Base-by-base conservation (phyloP, 1,140 invertebrate genomes). In the Drosophila subobscura region DNA sequence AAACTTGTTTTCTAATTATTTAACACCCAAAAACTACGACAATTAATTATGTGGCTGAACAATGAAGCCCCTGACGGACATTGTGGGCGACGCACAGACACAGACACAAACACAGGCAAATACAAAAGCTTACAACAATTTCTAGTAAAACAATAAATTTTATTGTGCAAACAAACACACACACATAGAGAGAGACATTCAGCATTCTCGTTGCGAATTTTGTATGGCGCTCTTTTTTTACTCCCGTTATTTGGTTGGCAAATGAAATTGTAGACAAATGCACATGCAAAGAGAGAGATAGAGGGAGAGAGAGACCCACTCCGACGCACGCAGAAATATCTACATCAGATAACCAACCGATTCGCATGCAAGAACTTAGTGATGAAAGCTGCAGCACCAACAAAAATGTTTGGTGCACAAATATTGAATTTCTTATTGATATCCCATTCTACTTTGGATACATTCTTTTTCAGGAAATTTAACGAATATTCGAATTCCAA, bases 1-100 rank as follows among this genome's bases (percentile, higher is more conserved):
- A 83, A 88, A 89, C 79, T 88, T 83, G 83, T 88, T 88, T 88
- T 88, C 83, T 88, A 88, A 88, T 88, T 88, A 88, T 88, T 88
- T 88, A 88, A 88, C 83, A 83, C 79, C 80, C 66, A 54, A 83
- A 88, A 88, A 88, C 84, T 83, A 88, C 83, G 79, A 88, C 83
- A 88, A 88, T 88, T 88, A 88, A 88, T 88, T 88, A 88, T 88
- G 83, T 83, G 83, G 83, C 78, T 76, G 79, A 88, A 88, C 83
- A 89, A 88, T 88, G 77, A 88, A 88, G 80, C 75, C 72, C 59
- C 61, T 68, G 67, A 63, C 53, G 74, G 78, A 75, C 74, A 74
- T 65, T 81, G 70, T 88, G 83, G 78, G 65, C 56, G 67, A 77
- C 56, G 59, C 77, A 76, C 57, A 67, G 50, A 65, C 29, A 68